Conservation (phyloP, 1,140 invertebrate species). For the Zaprionus inermis region DNA sequence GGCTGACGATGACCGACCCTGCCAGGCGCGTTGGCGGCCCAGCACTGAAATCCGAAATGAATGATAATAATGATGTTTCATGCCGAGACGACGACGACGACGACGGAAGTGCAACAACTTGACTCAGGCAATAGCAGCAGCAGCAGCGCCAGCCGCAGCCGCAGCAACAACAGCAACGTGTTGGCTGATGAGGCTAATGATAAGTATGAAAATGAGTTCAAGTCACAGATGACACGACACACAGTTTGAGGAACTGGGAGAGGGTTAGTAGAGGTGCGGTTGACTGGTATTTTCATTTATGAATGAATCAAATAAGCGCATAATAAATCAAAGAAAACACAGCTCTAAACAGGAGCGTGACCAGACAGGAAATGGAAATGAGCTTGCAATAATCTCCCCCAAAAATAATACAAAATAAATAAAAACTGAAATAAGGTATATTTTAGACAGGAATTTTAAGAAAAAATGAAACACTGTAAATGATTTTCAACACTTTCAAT, state of each 20-base stretch:
- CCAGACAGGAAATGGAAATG: conserved; percentile 58
- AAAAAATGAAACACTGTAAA: no score
- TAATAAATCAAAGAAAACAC: conserved; percentile 53
- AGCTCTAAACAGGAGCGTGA: conserved; percentile 36
- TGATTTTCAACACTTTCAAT: no score
- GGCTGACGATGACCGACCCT: conserved; percentile 52
- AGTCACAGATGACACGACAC: conserved; percentile 65
- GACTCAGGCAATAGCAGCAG: conserved; percentile 26
- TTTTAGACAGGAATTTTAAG: not conserved
- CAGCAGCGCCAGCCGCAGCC: conserved; percentile 18
- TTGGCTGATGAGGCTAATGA: conserved; percentile 69
- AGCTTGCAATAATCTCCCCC: conserved; percentile 24
- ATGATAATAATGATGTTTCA: conserved; percentile 44
- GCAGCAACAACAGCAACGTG: conserved; percentile 32
- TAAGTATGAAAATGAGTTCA: conserved; percentile 69
- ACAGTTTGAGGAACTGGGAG: conserved; percentile 40
- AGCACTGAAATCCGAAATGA: conserved; percentile 20
- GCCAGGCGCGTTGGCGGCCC: conserved; percentile 36
- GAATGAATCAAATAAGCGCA: conserved; percentile 60
- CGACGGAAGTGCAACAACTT: conserved; percentile 48
- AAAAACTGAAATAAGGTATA: not conserved
- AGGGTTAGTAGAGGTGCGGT: not conserved
- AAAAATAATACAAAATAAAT: not conserved
- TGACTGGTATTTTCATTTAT: conserved; percentile 58
- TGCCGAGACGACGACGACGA: conserved; percentile 4